phyloP scores from a whole-genome alignment of 2,888 invertebrate species.

The Psylliodes chrysocephalus region DNA sequence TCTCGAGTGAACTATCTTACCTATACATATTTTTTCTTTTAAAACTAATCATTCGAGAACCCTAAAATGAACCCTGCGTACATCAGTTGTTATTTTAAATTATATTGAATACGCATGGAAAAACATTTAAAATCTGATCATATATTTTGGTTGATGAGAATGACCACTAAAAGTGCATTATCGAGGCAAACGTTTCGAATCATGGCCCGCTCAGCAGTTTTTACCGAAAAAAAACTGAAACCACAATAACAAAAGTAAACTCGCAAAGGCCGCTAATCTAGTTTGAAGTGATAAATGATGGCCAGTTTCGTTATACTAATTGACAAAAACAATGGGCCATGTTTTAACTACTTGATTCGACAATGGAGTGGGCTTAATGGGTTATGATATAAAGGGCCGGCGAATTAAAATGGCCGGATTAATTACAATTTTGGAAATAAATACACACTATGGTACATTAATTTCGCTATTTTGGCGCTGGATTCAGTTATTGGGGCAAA shows the following conservation, averaged over 20 bases:
- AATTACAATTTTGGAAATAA: conserved; percentile 19
- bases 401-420: conserved; percentile 17
- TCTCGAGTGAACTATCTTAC: too few relatives aligned
- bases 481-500: not conserved
- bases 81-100: too few relatives aligned
- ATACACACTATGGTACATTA: conserved; percentile 10
- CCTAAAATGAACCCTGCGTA: too few relatives aligned
- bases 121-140: too few relatives aligned
- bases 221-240: conserved; percentile 6
- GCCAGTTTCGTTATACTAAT: conserved; percentile 22
- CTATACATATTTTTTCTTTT: too few relatives aligned
- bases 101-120: too few relatives aligned
- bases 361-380: conserved; percentile 15
- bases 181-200: too few relatives aligned
- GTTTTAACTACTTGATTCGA: conserved; percentile 28
- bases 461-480: not conserved
- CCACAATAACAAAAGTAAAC: conserved; percentile 9
- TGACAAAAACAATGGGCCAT: conserved; percentile 25
- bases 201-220: too few relatives aligned
- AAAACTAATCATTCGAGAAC: too few relatives aligned
- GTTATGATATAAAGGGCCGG: conserved; percentile 18
- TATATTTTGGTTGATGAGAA: too few relatives aligned
- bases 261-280: conserved; percentile 2
- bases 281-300: conserved; percentile 20
- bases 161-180: too few relatives aligned